Evolutionary conservation across 2,797 vertebrate species (phyloP).

Genomic region (Buceros bicornis): DNA sequence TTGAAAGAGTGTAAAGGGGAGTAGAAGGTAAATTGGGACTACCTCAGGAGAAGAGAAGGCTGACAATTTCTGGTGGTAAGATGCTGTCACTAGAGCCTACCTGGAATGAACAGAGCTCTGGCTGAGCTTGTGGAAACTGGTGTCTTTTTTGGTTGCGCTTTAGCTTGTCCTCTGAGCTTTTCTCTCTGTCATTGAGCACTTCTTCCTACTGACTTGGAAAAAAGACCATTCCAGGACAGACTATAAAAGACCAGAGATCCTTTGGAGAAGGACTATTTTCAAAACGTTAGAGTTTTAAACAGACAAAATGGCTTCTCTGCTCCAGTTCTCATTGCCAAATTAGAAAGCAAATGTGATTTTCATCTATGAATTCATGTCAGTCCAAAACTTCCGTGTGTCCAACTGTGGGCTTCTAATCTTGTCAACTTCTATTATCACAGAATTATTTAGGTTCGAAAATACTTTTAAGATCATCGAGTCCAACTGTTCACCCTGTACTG

Average conservation of each 20-base stretch:
- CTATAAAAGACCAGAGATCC: neutral
- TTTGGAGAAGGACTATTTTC: neutral
- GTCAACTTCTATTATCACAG: neutral
- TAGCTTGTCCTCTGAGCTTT: neutral
- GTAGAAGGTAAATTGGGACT: neutral
- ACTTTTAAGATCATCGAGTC: no score
- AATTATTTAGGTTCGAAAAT: no score
- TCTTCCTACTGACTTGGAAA: neutral
- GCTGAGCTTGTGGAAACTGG: neutral
- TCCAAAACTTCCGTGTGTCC: neutral
- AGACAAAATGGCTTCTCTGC: neutral
- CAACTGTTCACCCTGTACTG: no score
- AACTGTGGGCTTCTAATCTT: neutral
- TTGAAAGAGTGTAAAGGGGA: neutral
- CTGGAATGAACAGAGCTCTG: neutral
- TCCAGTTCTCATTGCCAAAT: neutral
- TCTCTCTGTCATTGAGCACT: neutral
- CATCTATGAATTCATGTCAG: neutral
- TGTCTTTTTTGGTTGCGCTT: neutral
- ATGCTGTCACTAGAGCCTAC: neutral
- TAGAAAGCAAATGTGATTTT: neutral
- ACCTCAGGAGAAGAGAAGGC: neutral
- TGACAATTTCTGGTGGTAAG: neutral
- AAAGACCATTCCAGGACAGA: neutral
- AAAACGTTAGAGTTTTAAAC: neutral